These are phyloP conservation scores for Okamejei kenojei DNA, from an alignment of 2,797 vertebrate genomes.

Conservation along the genomic window DNA sequence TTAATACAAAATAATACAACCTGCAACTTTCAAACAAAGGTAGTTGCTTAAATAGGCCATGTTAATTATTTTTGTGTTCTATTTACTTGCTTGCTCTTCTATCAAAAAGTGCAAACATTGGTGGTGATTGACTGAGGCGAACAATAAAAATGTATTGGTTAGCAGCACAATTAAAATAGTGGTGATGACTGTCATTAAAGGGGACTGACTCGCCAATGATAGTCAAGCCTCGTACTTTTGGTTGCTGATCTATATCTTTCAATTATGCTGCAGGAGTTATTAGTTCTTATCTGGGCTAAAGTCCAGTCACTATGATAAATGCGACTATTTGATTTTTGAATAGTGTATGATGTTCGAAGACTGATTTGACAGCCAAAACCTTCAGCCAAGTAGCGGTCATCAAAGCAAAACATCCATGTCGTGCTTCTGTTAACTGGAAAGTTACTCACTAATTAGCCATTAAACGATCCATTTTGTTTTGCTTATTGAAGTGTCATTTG, in stretches of 20 bases:
- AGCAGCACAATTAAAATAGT: neutral
- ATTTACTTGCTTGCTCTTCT: neutral
- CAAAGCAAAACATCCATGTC: neutral
- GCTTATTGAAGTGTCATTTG: neutral
- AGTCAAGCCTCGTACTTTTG: neutral
- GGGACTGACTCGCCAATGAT: neutral
- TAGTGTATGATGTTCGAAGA: neutral
- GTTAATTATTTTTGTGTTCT: neutral
- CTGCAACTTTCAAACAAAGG: neutral
- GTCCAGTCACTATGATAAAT: neutral
- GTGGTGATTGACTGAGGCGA: neutral
- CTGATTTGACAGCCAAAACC: neutral
- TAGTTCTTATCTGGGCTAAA: neutral
- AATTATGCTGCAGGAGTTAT: neutral
- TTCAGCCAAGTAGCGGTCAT: neutral
- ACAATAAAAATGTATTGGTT: neutral
- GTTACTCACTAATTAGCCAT: neutral
- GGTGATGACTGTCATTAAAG: neutral
- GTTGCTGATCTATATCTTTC: neutral
- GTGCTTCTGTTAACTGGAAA: neutral
- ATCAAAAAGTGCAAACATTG: neutral
- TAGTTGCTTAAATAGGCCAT: neutral
- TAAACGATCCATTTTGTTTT: neutral
- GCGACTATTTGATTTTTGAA: conserved; percentile 1
- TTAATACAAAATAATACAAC: no score